Conservation (phyloP, 2,113 vertebrate species). For the Chiloscyllium plagiosum region DNA sequence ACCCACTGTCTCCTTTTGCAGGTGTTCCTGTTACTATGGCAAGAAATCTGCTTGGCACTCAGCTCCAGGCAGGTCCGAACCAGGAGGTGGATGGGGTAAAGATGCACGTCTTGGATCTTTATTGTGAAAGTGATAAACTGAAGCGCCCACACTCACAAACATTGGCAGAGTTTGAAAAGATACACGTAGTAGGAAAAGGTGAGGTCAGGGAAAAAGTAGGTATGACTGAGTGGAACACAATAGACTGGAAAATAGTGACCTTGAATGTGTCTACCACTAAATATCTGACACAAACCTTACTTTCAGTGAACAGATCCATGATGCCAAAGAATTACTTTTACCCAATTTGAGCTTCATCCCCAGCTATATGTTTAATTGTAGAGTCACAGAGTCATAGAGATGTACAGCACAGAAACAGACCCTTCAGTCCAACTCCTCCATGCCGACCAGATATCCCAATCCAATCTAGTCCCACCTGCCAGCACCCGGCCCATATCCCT, state of each 20-base stretch:
- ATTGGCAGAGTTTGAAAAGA: constrained; percentile 35
- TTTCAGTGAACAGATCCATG: neutral
- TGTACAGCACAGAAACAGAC: too few relatives aligned
- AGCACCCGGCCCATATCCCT: too few relatives aligned
- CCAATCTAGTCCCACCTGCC: too few relatives aligned
- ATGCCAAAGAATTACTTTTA: neutral
- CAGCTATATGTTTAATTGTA: neutral
- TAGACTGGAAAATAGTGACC: neutral
- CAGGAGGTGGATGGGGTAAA: neutral
- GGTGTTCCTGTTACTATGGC: constrained; percentile 11
- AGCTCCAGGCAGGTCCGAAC: neutral
- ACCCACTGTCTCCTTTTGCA: neutral
- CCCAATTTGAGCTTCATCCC: neutral
- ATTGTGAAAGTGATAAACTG: constrained; percentile 27
- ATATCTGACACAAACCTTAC: neutral
- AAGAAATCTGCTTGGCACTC: neutral
- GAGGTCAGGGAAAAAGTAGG: neutral
- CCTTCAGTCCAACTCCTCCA: too few relatives aligned
- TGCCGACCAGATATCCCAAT: too few relatives aligned
- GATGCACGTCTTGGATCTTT: constrained; percentile 18
- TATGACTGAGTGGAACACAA: neutral
- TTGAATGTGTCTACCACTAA: neutral
- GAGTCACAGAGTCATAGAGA: neutral
- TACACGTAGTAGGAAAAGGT: constrained; percentile 34
- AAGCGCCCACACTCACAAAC: neutral